Percentiles rank a stretch among this genome's conserved stretches.
These are phyloP conservation scores for Aegotheles bennettii DNA, from an alignment of 2,113 vertebrate species.

Conservation along the genomic window DNA sequence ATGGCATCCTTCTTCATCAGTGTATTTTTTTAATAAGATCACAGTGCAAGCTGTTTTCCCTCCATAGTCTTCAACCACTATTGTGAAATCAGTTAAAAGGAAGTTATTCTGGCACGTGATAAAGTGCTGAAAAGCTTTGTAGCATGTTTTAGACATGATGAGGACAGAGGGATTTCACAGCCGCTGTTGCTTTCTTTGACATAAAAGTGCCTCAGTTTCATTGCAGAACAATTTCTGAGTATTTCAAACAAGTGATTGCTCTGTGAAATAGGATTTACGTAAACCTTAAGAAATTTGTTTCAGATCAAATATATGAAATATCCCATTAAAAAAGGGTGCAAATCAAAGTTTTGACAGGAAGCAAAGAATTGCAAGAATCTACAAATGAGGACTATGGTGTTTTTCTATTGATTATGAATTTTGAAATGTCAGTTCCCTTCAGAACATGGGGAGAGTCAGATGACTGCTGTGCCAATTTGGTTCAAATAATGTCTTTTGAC, in stretches of 20 bases:
- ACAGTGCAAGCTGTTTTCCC: not conserved
- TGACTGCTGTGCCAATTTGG: not conserved
- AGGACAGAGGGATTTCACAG: not conserved
- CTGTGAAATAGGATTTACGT: no score
- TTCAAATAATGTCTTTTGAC: not conserved
- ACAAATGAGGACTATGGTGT: not conserved
- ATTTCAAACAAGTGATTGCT: no score
- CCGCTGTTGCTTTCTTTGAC: no score
- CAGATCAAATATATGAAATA: no score
- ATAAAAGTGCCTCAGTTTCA: no score
- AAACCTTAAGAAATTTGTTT: no score
- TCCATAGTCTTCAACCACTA: not conserved
- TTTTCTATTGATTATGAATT: not conserved
- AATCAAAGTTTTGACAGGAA: no score
- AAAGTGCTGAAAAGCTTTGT: not conserved
- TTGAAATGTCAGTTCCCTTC: not conserved
- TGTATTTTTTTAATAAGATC: not conserved
- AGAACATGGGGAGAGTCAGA: not conserved
- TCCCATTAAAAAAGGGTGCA: no score
- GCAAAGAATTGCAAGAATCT: no score
- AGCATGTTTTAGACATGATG: not conserved
- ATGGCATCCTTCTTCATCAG: accelerated
- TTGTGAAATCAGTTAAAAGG: not conserved
- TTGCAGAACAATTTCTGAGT: no score
- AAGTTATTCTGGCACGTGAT: not conserved